phyloP scores from a whole-genome alignment of 2,888 invertebrate genomes.

The Aleiodes leptofemur region DNA sequence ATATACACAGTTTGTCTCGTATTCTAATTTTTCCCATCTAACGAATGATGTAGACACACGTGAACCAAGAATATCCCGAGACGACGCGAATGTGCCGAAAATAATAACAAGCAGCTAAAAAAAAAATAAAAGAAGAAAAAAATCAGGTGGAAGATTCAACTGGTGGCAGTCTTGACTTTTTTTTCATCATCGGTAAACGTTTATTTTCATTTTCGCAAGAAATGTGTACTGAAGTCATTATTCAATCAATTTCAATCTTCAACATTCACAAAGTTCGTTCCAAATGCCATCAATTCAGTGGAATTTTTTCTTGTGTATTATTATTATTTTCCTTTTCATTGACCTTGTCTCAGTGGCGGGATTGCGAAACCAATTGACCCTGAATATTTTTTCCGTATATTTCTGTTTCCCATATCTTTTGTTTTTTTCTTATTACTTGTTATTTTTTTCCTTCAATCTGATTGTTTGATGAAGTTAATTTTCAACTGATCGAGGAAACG shows the following conservation, averaged over 20 bases:
- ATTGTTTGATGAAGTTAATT: too few relatives aligned
- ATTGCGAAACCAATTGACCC: too few relatives aligned
- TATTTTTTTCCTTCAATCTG: too few relatives aligned
- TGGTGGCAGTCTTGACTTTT: neutral
- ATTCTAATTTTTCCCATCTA: conserved; percentile 13
- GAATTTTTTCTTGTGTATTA: neutral
- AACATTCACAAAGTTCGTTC: too few relatives aligned
- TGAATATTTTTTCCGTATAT: too few relatives aligned
- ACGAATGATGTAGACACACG: conserved; percentile 6
- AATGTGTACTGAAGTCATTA: too few relatives aligned
- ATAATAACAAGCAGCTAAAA: conserved; percentile 24
- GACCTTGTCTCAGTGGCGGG: neutral
- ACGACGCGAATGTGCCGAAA: conserved; percentile 36
- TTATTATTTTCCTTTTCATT: conserved; percentile 1
- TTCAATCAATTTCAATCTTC: too few relatives aligned
- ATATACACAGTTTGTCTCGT: neutral
- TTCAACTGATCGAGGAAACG: too few relatives aligned
- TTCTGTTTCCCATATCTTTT: too few relatives aligned
- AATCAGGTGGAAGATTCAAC: neutral
- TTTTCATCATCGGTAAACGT: conserved; percentile 7
- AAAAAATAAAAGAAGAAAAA: conserved; percentile 4
- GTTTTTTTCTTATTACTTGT: too few relatives aligned
- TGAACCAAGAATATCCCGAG: conserved; percentile 28
- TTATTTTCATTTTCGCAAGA: too few relatives aligned
- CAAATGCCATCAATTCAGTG: too few relatives aligned